These are phyloP conservation scores for Microcebus tavaratra DNA, from an alignment of 2,113 vertebrate species.

Conservation along the genomic window DNA sequence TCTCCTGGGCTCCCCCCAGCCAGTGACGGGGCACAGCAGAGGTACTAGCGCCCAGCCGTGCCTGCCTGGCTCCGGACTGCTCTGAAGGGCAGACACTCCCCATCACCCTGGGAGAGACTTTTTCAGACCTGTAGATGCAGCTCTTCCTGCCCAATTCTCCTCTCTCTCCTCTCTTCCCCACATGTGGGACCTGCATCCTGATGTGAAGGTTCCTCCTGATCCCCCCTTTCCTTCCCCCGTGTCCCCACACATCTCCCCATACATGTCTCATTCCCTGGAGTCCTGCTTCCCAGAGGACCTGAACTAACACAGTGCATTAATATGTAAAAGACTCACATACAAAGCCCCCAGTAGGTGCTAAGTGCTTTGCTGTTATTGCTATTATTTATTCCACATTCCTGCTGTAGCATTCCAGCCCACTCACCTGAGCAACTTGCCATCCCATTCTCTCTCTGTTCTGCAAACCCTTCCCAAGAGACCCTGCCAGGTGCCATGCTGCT, in stretches of 20 bases:
- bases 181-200: no score
- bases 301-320: not conserved
- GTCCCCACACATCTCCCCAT: not conserved
- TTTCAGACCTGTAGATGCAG: no score
- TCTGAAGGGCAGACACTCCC: no score
- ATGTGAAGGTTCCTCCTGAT: no score
- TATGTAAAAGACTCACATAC: not conserved
- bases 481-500: not conserved
- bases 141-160: not conserved
- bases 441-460: not conserved
- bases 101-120: not conserved
- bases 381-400: not conserved
- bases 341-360: not conserved
- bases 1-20: not conserved
- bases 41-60: not conserved
- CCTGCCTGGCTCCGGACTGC: not conserved
- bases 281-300: not conserved
- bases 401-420: not conserved
- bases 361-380: no score
- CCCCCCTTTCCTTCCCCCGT: no score
- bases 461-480: not conserved
- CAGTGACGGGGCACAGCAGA: fast-evolving
- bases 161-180: no score
- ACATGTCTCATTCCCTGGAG: no score
- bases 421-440: not conserved